phyloP scores from a whole-genome alignment of 2,888 invertebrate species.

The Macrosoma leucophasiata region DNA sequence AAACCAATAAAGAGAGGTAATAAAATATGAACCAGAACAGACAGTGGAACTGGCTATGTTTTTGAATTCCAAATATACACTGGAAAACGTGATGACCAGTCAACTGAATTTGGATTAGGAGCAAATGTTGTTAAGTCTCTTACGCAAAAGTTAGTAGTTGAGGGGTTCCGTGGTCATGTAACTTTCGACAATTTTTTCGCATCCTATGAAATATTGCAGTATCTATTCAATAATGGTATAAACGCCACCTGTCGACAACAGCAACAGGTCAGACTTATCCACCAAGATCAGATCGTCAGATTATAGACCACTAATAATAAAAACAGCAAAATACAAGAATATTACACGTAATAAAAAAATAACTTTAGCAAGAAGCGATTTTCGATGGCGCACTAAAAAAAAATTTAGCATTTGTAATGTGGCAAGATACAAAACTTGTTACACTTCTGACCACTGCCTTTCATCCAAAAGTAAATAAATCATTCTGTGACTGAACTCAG shows the following conservation, averaged over 20 bases:
- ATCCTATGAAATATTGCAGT: constrained; percentile 14
- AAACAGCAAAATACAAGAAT: constrained; percentile 13
- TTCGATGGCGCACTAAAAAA: constrained; percentile 16
- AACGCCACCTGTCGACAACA: constrained; percentile 12
- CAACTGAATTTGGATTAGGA: constrained; percentile 17
- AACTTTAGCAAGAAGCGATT: constrained; percentile 14
- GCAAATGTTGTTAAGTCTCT: constrained; percentile 16
- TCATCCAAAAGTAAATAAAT: constrained; percentile 11
- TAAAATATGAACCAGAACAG: constrained; percentile 29
- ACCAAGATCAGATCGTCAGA: too few species aligned
- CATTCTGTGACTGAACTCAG: neutral
- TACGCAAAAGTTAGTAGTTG: constrained; percentile 13
- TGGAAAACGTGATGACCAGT: constrained; percentile 17
- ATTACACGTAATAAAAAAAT: constrained; percentile 12
- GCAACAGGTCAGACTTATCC: constrained; percentile 15
- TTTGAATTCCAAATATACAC: constrained; percentile 9
- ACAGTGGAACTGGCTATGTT: constrained; percentile 23
- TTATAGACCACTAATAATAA: constrained; percentile 16
- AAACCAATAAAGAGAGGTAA: constrained; percentile 31
- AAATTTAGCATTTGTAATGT: constrained; percentile 14
- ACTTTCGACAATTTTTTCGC: too few species aligned
- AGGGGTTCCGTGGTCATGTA: constrained; percentile 11
- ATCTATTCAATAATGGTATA: constrained; percentile 12
- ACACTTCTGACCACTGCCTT: constrained; percentile 14
- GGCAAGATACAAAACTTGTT: constrained; percentile 15